A percentile compares a stretch with the other conserved stretches of the same genome.
phyloP scores from a whole-genome alignment of 2,797 vertebrate species.

The Hippopotamyrus pictus region DNA sequence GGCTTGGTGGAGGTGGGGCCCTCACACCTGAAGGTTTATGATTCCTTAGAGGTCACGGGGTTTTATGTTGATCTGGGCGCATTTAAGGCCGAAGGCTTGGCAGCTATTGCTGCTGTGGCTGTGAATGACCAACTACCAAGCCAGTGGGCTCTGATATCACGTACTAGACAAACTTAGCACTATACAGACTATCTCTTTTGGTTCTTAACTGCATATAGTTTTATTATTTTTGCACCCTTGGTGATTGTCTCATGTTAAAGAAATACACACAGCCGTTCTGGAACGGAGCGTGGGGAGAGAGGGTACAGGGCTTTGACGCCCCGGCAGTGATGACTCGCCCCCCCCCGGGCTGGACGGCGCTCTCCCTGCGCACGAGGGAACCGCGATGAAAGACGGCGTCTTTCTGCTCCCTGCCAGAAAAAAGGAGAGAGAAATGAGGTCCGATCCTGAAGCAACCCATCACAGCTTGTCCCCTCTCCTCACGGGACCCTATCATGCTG shows the following conservation, averaged over 20 bases:
- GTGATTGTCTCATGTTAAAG: not conserved
- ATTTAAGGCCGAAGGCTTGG: not conserved
- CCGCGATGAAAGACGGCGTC: not conserved
- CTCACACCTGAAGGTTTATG: not conserved
- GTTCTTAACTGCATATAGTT: not conserved
- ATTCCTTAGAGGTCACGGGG: not conserved
- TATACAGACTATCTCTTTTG: not conserved
- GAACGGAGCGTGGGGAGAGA: not conserved
- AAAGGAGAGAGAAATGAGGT: not conserved
- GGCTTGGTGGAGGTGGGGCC: not conserved
- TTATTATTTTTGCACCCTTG: not conserved
- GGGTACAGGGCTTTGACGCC: not conserved
- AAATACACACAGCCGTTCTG: not conserved
- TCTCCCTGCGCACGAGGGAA: not conserved
- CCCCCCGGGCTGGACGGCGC: not conserved
- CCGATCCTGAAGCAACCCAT: not conserved
- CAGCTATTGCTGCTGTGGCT: not conserved
- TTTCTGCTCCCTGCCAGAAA: not conserved
- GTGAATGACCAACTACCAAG: not conserved
- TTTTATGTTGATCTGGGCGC: not conserved
- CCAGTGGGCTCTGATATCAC: not conserved
- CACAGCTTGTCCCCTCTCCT: not conserved
- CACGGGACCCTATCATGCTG: not conserved
- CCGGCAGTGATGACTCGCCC: not conserved
- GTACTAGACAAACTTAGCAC: not conserved